Evolutionary conservation across 2,888 invertebrate genomes (phyloP), one percentile per base, ranked within the genome.

Genomic region (Oeneis ivallda): DNA sequence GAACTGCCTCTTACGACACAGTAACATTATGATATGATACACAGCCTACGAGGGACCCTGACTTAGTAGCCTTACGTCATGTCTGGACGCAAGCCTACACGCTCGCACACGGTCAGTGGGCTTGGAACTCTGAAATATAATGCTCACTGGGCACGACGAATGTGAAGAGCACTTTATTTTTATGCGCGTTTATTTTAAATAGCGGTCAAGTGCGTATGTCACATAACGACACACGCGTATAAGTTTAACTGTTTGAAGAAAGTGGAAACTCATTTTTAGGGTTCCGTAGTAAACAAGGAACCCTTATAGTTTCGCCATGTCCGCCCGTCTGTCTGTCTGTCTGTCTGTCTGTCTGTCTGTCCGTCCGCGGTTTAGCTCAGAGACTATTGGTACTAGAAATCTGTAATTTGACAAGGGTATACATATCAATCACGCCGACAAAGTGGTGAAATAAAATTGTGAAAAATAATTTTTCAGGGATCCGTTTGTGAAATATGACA

Each of bases 51-150:
- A 47, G 49, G 39, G 74, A 74, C 88, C 88, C 71, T 88, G 89
- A 86, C 89, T 86, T 73, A 86, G 76, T 79, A 76, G 75, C 62
- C 68, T 87, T 87, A 87, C 86, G 84, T 87, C 86, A 87, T 65
- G 60, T 59, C 58, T 62, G 67, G 67, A 37, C 37, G 37, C 13
- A 6, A 26, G 49, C 49, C 26, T 49, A 62, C 59, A 65, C 68
- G 62, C 67, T 53, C 10, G 34, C 53, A 49, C 54, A 56, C 54
- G 54, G 54, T 41, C 54, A 56, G 3, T 56, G 39, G 54, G 54
- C 19, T 39, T 19, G 26, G n/a, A 26, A 26, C 32, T 58, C 47
- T 47, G 32, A 26, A 41, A 57, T 45, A 45, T 45, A 26, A n/a
- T 15, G 47, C 11, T 17, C 34, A 13, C 3, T 34, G 43, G 15